Conservation (phyloP, 23 tunicate species). For the Botrylloides violaceus region DNA sequence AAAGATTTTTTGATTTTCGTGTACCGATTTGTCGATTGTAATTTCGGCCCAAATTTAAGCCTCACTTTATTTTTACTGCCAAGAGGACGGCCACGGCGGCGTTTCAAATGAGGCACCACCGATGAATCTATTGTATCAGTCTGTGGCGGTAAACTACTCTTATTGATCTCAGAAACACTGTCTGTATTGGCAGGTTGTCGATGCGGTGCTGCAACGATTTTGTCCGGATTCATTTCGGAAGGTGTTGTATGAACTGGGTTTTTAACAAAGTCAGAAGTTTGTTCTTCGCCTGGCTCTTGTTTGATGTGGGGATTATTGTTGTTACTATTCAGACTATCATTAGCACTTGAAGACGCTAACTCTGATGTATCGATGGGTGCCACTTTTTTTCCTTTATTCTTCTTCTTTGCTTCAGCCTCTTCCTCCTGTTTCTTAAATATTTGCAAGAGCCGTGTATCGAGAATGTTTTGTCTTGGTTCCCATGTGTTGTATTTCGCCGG, state of each 20-base stretch:
- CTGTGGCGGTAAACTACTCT: not conserved
- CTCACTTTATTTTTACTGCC: slow-evolving; percentile 2
- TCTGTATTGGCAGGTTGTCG: not conserved
- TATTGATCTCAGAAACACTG: not conserved
- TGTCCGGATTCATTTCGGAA: no score
- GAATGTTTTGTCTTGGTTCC: slow-evolving; percentile 77
- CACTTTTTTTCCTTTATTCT: not conserved
- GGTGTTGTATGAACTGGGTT: not conserved
- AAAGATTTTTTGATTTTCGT: not conserved
- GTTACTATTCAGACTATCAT: no score
- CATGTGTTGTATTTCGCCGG: slow-evolving; percentile 70
- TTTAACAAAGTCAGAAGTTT: not conserved
- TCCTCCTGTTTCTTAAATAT: slow-evolving; percentile 44
- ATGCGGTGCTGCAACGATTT: not conserved
- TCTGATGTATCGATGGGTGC: not conserved
- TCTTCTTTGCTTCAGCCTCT: slow-evolving; percentile 5
- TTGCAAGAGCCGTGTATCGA: slow-evolving; percentile 49
- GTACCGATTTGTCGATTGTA: not conserved
- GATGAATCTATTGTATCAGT: no score
- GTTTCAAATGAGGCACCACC: not conserved
- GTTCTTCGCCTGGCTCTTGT: not conserved
- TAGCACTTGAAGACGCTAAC: not conserved
- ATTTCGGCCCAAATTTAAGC: not conserved
- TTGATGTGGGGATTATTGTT: not conserved
- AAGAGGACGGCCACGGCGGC: slow-evolving; percentile 1